A percentile compares a stretch with the other conserved stretches of the same genome.
phyloP scores from a whole-genome alignment of 2,888 invertebrate species.

The Myathropa florea region DNA sequence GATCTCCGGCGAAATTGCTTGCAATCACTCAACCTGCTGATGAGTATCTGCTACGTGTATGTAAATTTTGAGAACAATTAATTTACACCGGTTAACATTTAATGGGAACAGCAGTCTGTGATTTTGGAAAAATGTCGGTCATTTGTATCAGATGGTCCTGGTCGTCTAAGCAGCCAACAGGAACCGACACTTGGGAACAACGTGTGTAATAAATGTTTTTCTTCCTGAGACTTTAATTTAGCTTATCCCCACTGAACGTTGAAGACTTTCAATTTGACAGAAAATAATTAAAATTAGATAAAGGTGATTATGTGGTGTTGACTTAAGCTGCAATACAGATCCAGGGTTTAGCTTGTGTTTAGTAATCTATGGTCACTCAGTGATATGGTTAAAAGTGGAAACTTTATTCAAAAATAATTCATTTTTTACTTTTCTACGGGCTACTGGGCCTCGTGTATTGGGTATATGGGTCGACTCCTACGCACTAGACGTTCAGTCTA shows the following conservation, averaged over 20 bases:
- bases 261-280: neutral
- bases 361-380: too few species aligned
- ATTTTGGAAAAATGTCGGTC: constrained; percentile 56
- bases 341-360: too few species aligned
- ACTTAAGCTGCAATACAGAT: neutral
- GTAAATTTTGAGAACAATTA: constrained; percentile 65
- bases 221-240: neutral
- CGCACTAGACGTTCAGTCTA: too few species aligned
- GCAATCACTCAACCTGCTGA: constrained; percentile 54
- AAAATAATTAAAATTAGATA: neutral
- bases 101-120: constrained; percentile 56
- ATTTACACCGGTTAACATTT: constrained; percentile 61
- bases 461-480: too few species aligned
- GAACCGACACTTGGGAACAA: constrained; percentile 26
- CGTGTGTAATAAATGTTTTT: constrained; percentile 24
- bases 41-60: constrained; percentile 53
- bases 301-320: neutral
- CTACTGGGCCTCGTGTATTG: too few species aligned
- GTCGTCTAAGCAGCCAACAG: constrained; percentile 9
- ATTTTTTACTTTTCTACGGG: too few species aligned
- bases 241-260: neutral
- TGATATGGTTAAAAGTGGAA: too few species aligned
- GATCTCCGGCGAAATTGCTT: constrained; percentile 38
- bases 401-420: too few species aligned
- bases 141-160: constrained; percentile 31